Conservation (phyloP, 2,888 invertebrate genomes). For the Macrosoma leucophasiata region DNA sequence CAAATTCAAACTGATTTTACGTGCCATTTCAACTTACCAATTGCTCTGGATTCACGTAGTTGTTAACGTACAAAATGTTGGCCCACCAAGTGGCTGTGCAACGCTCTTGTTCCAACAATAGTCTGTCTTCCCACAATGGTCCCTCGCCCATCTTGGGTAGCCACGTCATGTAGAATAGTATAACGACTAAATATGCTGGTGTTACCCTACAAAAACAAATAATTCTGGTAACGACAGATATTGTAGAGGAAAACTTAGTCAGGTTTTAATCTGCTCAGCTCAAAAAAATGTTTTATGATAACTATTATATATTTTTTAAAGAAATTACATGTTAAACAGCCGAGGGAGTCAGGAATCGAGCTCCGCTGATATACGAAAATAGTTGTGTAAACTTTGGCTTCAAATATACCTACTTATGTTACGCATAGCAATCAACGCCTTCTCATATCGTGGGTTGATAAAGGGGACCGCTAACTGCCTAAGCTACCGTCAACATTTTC, state of each 20-base stretch:
- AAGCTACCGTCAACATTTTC: too few relatives aligned
- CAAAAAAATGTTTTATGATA: too few relatives aligned
- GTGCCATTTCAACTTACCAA: conserved; percentile 75
- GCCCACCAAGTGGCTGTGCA: conserved; percentile 84
- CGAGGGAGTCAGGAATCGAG: too few relatives aligned
- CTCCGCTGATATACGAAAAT: too few relatives aligned
- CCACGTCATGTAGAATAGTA: conserved; percentile 84
- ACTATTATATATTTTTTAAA: too few relatives aligned
- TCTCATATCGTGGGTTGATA: too few relatives aligned
- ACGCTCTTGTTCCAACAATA: conserved; percentile 75
- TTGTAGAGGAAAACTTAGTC: background rate
- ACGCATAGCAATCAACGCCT: too few relatives aligned
- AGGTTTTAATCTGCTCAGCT: background rate
- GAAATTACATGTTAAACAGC: too few relatives aligned
- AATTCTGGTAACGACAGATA: background rate
- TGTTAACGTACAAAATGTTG: conserved; percentile 83
- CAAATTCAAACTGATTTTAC: too few relatives aligned
- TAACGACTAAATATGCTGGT: conserved; percentile 82
- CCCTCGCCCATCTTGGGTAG: conserved; percentile 81
- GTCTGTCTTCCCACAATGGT: conserved; percentile 81
- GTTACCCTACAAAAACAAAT: conserved; percentile 74
- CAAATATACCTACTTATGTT: too few relatives aligned
- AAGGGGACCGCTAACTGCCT: too few relatives aligned
- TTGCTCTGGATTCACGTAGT: conserved; percentile 80
- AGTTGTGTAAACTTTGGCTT: too few relatives aligned